Conservation (phyloP, 2,888 invertebrate genomes). For the Orgyia antiqua region DNA sequence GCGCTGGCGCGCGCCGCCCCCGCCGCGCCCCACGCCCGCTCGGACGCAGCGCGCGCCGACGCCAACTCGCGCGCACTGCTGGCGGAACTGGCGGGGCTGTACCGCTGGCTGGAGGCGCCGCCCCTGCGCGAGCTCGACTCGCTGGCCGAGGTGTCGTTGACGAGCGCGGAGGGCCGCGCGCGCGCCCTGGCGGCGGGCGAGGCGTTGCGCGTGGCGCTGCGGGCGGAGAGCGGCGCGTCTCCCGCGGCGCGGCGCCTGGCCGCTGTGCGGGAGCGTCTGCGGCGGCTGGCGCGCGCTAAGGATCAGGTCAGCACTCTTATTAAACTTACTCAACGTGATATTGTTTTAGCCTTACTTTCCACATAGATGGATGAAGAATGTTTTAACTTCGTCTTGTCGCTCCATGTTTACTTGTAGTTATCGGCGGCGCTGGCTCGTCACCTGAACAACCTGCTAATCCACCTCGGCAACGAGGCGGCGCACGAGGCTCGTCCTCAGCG, state of each 20-base stretch:
- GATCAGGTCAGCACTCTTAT: constrained; percentile 36
- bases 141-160: constrained; percentile 45
- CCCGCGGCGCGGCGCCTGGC: constrained; percentile 42
- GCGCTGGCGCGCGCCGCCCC: constrained; percentile 81
- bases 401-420: constrained; percentile 27
- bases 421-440: constrained; percentile 91
- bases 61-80: constrained; percentile 89
- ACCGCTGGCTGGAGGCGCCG: constrained; percentile 57
- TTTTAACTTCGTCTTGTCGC: neutral
- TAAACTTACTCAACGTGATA: no score
- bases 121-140: constrained; percentile 50
- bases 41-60: constrained; percentile 80
- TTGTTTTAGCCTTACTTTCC: no score
- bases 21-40: constrained; percentile 42
- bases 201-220: constrained; percentile 36
- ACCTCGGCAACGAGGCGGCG: constrained; percentile 84
- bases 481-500: constrained; percentile 71
- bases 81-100: constrained; percentile 83
- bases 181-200: constrained; percentile 44
- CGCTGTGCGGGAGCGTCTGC: constrained; percentile 51
- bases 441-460: constrained; percentile 95
- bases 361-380: no score
- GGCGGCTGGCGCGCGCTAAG: constrained; percentile 45
- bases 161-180: constrained; percentile 43
- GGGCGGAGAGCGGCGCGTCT: constrained; percentile 26